Evolutionary conservation across 1,140 invertebrate species (phyloP), one percentile per base, ranked within the genome.

Genomic region (Euura lappo): DNA sequence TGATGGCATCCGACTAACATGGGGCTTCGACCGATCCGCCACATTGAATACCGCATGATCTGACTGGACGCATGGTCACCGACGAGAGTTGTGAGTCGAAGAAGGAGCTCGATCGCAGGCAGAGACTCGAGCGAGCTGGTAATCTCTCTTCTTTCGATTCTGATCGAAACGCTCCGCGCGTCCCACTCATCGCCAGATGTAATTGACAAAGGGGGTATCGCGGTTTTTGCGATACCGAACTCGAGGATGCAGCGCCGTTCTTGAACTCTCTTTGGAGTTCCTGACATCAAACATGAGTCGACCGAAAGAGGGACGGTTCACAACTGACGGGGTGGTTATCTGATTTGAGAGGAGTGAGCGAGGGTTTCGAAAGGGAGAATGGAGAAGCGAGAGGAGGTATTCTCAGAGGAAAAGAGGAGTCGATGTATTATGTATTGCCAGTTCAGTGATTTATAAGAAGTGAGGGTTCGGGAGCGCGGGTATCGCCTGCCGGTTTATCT

Each of bases 301-400:
- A 60, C 28, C 28, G 28, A 3, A 60, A 60, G 51, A 60, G 13
- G 13, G 6, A 60, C 51, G 51, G 51, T 5, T 60, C 13, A 60
- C 51, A 60, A 60, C 51, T 60, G 51, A 60, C 51, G 51, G 51
- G 51, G 13, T 60, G 51, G 51, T 60, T 60, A 60, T n/a, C 51
- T 11, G 51, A 60, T 60, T 60, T 60, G 51, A 60, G 51, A 60
- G 51, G 51, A 60, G 51, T 6, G 51, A 60, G 51, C 13, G 51
- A 11, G 6, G 51, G 8, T 11, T 28, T 28, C 28, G 28, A 28
- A 28, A 28, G 28, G 28, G 0, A 28, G 28, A 28, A 28, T 28
- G 28, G 28, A 28, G 28, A 28, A 28, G 28, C 6, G 51, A 60
- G 51, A n/a, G 51, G 28, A 28, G 8, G 3, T 8, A 60, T 11